Percentiles rank a stretch among this genome's conserved stretches.
Evolutionary conservation across 2,797 vertebrate species (phyloP).

Genomic region (Helostoma temminkii): DNA sequence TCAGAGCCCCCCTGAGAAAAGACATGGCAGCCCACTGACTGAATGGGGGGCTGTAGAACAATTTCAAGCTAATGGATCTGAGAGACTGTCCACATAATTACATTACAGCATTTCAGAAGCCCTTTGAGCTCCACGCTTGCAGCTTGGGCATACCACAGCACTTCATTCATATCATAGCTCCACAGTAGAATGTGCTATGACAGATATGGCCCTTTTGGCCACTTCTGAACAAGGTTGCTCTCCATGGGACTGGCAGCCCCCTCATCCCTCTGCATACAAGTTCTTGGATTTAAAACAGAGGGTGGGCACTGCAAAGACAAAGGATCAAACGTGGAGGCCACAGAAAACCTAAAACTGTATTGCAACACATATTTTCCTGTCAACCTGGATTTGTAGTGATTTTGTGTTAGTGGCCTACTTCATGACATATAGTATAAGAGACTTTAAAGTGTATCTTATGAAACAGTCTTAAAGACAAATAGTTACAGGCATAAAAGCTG

Average conservation of each 20-base stretch:
- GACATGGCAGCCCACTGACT: constrained; percentile 75
- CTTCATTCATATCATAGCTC: constrained; percentile 79
- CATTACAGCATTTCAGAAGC: constrained; percentile 80
- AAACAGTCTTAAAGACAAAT: background rate
- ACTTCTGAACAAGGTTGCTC: constrained; percentile 66
- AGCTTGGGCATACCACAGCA: constrained; percentile 63
- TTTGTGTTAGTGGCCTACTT: background rate
- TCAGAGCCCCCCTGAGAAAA: constrained; percentile 76
- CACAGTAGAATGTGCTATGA: constrained; percentile 80
- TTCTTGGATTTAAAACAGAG: constrained; percentile 70
- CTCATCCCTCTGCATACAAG: constrained; percentile 55
- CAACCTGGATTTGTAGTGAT: constrained; percentile 21
- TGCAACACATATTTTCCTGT: constrained; percentile 42
- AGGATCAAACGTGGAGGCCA: constrained; percentile 69
- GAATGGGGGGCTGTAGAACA: constrained; percentile 74
- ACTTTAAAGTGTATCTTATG: background rate
- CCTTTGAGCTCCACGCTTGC: constrained; percentile 72
- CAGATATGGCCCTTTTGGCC: constrained; percentile 75
- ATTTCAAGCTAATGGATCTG: constrained; percentile 81
- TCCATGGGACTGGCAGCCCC: constrained; percentile 67
- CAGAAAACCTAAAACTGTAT: constrained; percentile 64
- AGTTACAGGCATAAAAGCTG: background rate
- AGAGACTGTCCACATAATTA: constrained; percentile 84
- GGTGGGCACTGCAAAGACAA: constrained; percentile 75
- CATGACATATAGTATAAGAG: background rate